Base-by-base conservation (phyloP, 2,888 invertebrate genomes). In the Caenorhabditis sulstoni region DNA sequence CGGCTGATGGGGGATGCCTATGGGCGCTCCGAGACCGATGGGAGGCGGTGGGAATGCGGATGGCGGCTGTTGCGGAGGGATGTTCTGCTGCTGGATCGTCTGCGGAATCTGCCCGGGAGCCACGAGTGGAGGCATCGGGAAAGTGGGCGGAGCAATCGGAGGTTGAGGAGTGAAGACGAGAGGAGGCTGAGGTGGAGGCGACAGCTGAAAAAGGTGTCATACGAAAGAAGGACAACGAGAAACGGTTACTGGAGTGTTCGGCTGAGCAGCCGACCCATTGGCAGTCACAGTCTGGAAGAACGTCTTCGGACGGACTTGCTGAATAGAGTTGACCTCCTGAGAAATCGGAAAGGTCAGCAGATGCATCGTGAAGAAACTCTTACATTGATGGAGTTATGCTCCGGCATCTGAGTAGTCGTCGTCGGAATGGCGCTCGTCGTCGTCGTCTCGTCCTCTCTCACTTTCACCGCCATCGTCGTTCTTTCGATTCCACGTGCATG, bases 401-500 rank as follows among this genome's bases (percentile, higher is more conserved):
- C 78, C 14, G 78, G 78, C 78, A 78, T 78, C 29, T 45, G 57
- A 9, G 77, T 77, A 14, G 77, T 78, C 8, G 67, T 70, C 5
- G 66, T 37, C 49, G 66, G 23, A 3, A 67, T 52, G 39, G 39
- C 49, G 5, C 62, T 44, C 16, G 79, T 77, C 18, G 52, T 22
- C 23, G 62, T 52, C n/a, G 50, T 59, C 50, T 66, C 71, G 22
- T 66, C 75, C 41, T 65, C 71, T 39, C 71, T 65, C 7, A 61
- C 57, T 55, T 76, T 81, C 35, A 82, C 78, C 22, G 83, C 77
- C 62, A 83, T 80, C 7, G 83, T 83, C 2, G 83, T 83, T 61
- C 83, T 74, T 41, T 83, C 83, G 39, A 83, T 74, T 3, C 61
- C 73, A 39, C 74, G 45, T 5, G 81, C 83, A 18, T 81, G 79